phyloP scores from a whole-genome alignment of 2,113 vertebrate genomes.

The Guaruba guarouba region DNA sequence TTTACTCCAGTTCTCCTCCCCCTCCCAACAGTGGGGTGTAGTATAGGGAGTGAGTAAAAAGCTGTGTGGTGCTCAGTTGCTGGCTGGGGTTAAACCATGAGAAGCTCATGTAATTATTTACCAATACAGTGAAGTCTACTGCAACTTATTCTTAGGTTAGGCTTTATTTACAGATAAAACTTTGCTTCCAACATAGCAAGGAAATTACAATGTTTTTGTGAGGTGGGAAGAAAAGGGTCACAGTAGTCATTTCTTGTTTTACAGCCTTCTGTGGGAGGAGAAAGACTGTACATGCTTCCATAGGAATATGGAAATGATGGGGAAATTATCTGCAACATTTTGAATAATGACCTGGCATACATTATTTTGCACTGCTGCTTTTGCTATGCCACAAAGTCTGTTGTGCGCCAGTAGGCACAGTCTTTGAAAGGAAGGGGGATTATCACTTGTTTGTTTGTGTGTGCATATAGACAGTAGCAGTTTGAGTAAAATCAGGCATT shows the following conservation, averaged over 20 bases:
- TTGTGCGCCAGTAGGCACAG: background rate
- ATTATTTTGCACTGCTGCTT: background rate
- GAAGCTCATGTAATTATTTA: background rate
- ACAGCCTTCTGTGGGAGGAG: conserved; percentile 20
- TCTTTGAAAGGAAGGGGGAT: background rate
- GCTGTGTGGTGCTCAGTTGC: background rate
- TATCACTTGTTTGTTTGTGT: background rate
- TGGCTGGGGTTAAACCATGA: background rate
- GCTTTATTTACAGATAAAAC: conserved; percentile 3
- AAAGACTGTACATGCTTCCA: background rate
- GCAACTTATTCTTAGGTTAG: background rate
- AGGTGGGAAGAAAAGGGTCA: conserved; percentile 35
- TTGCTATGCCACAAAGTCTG: background rate
- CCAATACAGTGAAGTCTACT: background rate
- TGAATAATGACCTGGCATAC: background rate
- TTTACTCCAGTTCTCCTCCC: background rate
- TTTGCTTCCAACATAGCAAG: conserved; percentile 12
- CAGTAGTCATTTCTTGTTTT: conserved; percentile 39
- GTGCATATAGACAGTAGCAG: background rate
- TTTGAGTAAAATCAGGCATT: conserved; percentile 6
- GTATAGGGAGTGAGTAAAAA: background rate
- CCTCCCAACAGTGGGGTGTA: background rate
- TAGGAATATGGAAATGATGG: conserved; percentile 11
- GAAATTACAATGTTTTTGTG: conserved; percentile 31
- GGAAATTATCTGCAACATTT: background rate